Evolutionary conservation across 2,113 vertebrate genomes (phyloP).

Genomic region (Micronycteris hirsuta): DNA sequence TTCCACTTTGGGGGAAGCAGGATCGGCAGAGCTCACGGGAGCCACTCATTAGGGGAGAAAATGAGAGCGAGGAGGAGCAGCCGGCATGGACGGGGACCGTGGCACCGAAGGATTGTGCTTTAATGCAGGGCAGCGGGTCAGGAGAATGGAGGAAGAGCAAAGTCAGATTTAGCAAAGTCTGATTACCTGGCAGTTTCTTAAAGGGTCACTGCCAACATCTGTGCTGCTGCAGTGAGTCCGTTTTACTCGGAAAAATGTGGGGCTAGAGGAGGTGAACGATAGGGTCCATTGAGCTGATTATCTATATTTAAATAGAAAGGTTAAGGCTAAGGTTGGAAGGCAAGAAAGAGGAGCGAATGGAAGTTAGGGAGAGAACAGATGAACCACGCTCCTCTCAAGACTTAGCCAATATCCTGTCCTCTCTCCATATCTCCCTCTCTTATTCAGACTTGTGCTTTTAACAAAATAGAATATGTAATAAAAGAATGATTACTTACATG

Average conservation of each 20-base stretch:
- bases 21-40: background rate
- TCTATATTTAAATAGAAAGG: constrained; percentile 36
- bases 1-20: background rate
- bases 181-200: constrained; percentile 38
- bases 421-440: background rate
- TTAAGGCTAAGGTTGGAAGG: background rate
- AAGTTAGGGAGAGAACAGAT: background rate
- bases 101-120: constrained; percentile 26
- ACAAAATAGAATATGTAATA: background rate
- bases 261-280: background rate
- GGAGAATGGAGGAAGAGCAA: background rate
- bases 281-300: background rate
- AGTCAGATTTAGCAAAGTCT: constrained; percentile 35
- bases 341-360: background rate
- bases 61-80: background rate
- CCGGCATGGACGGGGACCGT: background rate
- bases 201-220: background rate
- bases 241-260: background rate
- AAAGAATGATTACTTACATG: background rate
- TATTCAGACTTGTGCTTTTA: background rate
- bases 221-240: background rate
- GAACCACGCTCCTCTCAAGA: background rate
- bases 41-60: constrained; percentile 12
- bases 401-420: background rate
- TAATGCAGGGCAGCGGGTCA: constrained; percentile 31